Percentiles rank a stretch among this genome's conserved stretches.
Evolutionary conservation across 2,113 vertebrate genomes (phyloP).

Genomic region (Dascyllus trimaculatus): DNA sequence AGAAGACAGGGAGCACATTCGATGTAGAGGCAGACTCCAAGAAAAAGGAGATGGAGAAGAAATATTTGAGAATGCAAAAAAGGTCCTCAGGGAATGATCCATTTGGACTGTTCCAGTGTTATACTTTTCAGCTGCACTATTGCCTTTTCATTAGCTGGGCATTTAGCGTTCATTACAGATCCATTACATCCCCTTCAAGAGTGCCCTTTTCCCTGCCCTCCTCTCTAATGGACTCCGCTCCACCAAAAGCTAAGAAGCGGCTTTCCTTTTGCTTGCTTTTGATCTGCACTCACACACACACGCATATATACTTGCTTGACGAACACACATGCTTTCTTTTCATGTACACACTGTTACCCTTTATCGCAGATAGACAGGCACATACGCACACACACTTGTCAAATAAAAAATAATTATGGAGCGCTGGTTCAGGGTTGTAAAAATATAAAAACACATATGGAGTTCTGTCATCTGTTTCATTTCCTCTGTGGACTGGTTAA

Average conservation of each 20-base stretch:
- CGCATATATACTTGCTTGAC: not conserved
- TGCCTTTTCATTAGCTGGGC: conserved; percentile 73
- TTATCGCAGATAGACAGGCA: not conserved
- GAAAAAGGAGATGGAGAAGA: not conserved
- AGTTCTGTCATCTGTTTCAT: conserved; percentile 64
- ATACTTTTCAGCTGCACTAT: conserved; percentile 61
- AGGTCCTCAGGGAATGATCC: conserved; percentile 36
- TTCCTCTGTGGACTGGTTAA: conserved; percentile 44
- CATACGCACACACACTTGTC: conserved; percentile 11
- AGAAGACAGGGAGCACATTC: not conserved
- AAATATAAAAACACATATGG: conserved; percentile 53
- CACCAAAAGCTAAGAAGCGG: conserved; percentile 51
- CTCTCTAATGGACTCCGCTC: conserved; percentile 66
- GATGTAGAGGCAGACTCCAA: not conserved
- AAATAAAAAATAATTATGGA: conserved; percentile 59
- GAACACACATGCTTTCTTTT: not conserved
- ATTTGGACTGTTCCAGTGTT: conserved; percentile 37
- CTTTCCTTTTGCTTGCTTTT: conserved; percentile 53
- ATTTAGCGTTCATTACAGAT: conserved; percentile 74
- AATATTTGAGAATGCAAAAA: conserved; percentile 3
- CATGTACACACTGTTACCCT: not conserved
- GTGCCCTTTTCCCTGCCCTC: conserved; percentile 61
- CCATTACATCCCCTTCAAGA: conserved; percentile 73
- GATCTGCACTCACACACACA: conserved; percentile 23
- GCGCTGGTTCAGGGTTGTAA: conserved; percentile 43